Evolutionary conservation across 2,113 vertebrate genomes (phyloP), one percentile per base, ranked within the genome.

Genomic region (Rhinolophus sinicus): DNA sequence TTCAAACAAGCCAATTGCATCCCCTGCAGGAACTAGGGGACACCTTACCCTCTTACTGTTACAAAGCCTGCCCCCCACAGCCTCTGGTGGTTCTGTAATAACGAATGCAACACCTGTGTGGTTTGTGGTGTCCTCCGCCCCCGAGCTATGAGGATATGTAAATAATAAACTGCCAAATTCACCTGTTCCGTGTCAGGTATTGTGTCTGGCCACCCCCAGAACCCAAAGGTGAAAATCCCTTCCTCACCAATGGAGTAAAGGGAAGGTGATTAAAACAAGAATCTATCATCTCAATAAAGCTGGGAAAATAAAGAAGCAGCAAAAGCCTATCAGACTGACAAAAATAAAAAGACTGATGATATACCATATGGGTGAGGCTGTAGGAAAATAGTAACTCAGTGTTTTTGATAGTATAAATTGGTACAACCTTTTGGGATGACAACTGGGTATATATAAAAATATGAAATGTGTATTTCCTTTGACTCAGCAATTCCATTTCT

Each of bases 331-430:
- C 38, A 92, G 56, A 65, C 1, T 50, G 33, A 87, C n/a, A 85
- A 85, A 90, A 89, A 62, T 54, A 28, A 47, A 47, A 92, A 69
- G 47, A 62, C 13, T 67, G 65, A 56, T 60, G 44, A 21, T 60
- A 60, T 11, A 12, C 13, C 8, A 69, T 62, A 13, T 26, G 87
- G 28, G 33, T n/a, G 56, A 88, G 15, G 26, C 60, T 83, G 11
- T 60, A 78, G 72, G 44, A 35, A 73, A 65, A 83, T 4, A 76
- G 70, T 52, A 84, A 90, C 54, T 89, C 11, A n/a, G 28, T 52
- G 12, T 47, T 93, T 97, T 47, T 73, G 35, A 83, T 40, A 58
- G 47, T 73, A 75, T 86, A 93, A 76, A 82, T 26, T 54, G n/a
- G 18, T 76, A 88, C 19, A 80, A 24, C 15, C 67, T 38, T 87